These are phyloP conservation scores for Vanessa atalanta DNA, from an alignment of 1,140 invertebrate species.

Conservation along the genomic window DNA sequence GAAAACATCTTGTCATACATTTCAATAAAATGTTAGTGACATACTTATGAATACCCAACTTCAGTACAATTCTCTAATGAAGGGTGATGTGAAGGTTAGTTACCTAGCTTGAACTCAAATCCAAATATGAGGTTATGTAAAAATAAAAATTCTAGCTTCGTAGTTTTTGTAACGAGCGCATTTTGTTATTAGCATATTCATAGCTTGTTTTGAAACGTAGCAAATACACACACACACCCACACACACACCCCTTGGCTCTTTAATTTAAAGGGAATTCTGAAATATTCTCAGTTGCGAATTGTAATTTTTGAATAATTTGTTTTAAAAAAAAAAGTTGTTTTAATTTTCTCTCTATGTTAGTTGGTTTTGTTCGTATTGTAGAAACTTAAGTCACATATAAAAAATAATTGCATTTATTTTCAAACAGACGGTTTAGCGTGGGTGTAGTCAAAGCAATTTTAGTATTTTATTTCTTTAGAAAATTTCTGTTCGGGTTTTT, in stretches of 20 bases:
- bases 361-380: background rate
- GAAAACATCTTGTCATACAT: background rate
- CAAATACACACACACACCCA: conserved; percentile 1
- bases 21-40: conserved; percentile 13
- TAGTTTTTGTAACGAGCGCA: conserved; percentile 14
- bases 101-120: conserved; percentile 8
- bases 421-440: too few species aligned
- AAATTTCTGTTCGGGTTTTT: too few species aligned
- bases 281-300: background rate
- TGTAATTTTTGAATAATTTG: conserved; percentile 3
- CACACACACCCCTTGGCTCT: background rate
- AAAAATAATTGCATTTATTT: too few species aligned
- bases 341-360: background rate
- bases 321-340: background rate
- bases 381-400: too few species aligned
- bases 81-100: conserved; percentile 19
- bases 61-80: conserved; percentile 20
- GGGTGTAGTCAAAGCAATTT: too few species aligned
- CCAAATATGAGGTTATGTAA: conserved; percentile 3
- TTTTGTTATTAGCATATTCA: conserved; percentile 18
- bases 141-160: conserved; percentile 16
- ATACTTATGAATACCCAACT: conserved; percentile 9
- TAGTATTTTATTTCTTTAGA: too few species aligned
- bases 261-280: conserved; percentile 1
- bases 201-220: conserved; percentile 13